Base-by-base conservation (phyloP, 2,113 vertebrate species). In the Copsychus sechellarum region DNA sequence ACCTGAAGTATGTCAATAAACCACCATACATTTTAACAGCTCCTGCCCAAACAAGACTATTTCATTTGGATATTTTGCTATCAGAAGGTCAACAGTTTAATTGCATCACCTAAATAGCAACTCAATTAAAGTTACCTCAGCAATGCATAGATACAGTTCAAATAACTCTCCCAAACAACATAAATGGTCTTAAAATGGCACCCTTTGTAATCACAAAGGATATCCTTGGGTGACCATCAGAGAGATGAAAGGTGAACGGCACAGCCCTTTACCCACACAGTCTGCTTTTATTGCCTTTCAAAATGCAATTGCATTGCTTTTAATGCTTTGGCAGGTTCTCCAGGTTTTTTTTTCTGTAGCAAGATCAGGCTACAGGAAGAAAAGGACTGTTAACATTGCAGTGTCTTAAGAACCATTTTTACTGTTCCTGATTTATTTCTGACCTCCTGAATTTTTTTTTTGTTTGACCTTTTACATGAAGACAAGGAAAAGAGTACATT, bases 391-490 rank as follows among this genome's bases (percentile, higher is more conserved):
- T 95, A 97, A 95, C 80, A 89, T n/a, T 65, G 38, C 42, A 87
- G 72, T 86, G 67, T 85, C 88, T 85, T 96, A 95, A 97, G 67
- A 51, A 84, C 66, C 70, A 31, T 91, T 95, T 97, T 95, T 94
- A 96, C 73, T 94, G 65, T 81, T 97, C 91, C 92, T 96, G 81
- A 57, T 96, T 95, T 86, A 89, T 85, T 92, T 97, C 64, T 95
- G 86, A 95, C 72, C 88, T 90, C 33, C 21, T 50, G 13, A 11
- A 8, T 26, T 70, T 89, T 83, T 90, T 89, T 86, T 72, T 28
- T 86, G 33, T 85, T 93, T 97, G 95, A 94, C 86, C 73, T 92
- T 91, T 91, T 83, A 51, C 72, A 53, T 84, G 81, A 96, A 97
- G 90, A 92, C 77, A 88, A 82, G 48, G 29, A 67, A 92, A 80